phyloP scores from a whole-genome alignment of 2,888 invertebrate species.

The Zonitis immaculata region DNA sequence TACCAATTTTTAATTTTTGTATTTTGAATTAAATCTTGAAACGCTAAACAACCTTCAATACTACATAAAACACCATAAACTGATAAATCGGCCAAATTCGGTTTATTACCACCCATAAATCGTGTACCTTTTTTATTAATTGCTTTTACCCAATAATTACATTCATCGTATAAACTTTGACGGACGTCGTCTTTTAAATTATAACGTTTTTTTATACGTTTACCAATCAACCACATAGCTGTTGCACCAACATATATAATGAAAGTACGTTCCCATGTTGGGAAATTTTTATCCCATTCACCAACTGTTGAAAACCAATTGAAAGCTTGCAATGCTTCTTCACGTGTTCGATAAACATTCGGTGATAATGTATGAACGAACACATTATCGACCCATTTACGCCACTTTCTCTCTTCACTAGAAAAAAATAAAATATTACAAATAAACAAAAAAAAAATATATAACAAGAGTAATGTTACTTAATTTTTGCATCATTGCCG shows the following conservation, averaged over 20 bases:
- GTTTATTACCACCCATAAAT: constrained; percentile 83
- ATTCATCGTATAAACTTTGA: constrained; percentile 83
- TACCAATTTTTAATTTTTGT: constrained; percentile 80
- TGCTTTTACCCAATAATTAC: constrained; percentile 71
- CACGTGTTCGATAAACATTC: constrained; percentile 85
- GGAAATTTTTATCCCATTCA: constrained; percentile 87
- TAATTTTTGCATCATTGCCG: constrained; percentile 54
- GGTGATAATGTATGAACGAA: constrained; percentile 93
- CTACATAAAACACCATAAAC: constrained; percentile 88
- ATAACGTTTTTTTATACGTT: constrained; percentile 82
- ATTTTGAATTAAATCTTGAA: constrained; percentile 69
- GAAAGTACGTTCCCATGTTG: constrained; percentile 74
- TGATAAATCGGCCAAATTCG: constrained; percentile 88
- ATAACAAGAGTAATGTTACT: too few species aligned
- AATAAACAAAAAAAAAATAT: too few species aligned
- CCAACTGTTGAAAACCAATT: constrained; percentile 91
- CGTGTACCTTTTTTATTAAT: constrained; percentile 63
- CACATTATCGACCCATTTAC: constrained; percentile 89
- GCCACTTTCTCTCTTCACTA: constrained; percentile 92
- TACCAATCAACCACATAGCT: constrained; percentile 92
- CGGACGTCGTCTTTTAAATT: constrained; percentile 84
- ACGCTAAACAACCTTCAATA: constrained; percentile 90
- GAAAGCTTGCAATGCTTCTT: constrained; percentile 87
- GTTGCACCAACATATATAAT: constrained; percentile 90
- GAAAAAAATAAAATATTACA: constrained; percentile 33